Percentiles rank a stretch among this genome's conserved stretches.
These are phyloP conservation scores for Acanthaster planci DNA, from an alignment of 35 echinoderm and acorn worm species.

Conservation along the genomic window DNA sequence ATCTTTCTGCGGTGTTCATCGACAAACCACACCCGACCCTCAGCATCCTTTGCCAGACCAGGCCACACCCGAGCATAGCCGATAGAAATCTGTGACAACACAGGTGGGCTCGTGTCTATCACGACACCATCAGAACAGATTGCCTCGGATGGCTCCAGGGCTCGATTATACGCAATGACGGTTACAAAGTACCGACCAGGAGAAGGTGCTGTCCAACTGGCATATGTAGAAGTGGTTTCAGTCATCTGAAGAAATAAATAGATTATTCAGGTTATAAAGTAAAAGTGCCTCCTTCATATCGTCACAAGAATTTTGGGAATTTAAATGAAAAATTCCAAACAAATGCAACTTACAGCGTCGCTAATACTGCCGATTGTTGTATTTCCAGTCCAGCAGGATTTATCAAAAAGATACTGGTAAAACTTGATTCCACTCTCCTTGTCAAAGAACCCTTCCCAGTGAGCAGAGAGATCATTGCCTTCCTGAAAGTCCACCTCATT, in stretches of 20 bases:
- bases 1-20: neutral
- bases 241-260: neutral
- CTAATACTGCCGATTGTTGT: neutral
- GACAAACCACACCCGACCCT: slow-evolving; percentile 40
- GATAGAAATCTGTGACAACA: neutral
- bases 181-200: slow-evolving; percentile 29
- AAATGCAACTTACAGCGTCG: neutral
- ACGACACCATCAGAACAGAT: slow-evolving; percentile 56
- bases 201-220: slow-evolving; percentile 34
- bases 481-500: slow-evolving; percentile 51
- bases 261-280: too few relatives aligned
- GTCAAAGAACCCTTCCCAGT: slow-evolving; percentile 59
- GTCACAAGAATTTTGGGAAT: too few relatives aligned
- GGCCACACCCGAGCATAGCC: slow-evolving; percentile 19
- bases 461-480: slow-evolving; percentile 14
- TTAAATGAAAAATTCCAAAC: too few relatives aligned
- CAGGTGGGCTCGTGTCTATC: slow-evolving; percentile 35
- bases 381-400: neutral
- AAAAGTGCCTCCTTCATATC: too few relatives aligned
- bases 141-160: slow-evolving; percentile 32
- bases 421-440: slow-evolving; percentile 55
- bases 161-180: slow-evolving; percentile 53
- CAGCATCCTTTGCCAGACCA: slow-evolving; percentile 23
- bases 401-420: slow-evolving; percentile 38
- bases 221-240: slow-evolving; percentile 30